Evolutionary conservation across 2,888 invertebrate genomes (phyloP).

Genomic region (Callimorpha dominula): DNA sequence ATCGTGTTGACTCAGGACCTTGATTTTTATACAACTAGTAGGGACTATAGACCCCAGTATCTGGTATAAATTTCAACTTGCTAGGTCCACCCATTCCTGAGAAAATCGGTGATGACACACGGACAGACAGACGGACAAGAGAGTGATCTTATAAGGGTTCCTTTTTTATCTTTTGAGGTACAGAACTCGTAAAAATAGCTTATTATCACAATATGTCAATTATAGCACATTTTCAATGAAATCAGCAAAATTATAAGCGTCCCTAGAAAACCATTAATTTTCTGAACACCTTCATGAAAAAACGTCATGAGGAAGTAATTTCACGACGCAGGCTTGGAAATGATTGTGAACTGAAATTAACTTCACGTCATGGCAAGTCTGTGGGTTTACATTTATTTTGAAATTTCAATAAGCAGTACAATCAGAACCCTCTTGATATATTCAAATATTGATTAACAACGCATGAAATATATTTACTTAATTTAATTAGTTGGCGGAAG

Average conservation of each 20-base stretch:
- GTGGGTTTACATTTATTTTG: neutral
- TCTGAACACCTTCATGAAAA: neutral
- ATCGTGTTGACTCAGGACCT: too few relatives aligned
- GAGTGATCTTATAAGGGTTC: too few relatives aligned
- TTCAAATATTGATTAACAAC: neutral
- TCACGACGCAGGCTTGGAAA: neutral
- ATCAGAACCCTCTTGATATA: neutral
- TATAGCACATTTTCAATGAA: neutral
- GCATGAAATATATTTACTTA: neutral
- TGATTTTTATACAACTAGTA: too few relatives aligned
- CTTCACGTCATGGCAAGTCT: neutral
- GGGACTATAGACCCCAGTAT: too few relatives aligned
- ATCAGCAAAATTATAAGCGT: neutral
- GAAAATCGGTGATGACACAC: too few relatives aligned
- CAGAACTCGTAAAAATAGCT: neutral
- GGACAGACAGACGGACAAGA: too few relatives aligned
- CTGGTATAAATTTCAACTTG: too few relatives aligned
- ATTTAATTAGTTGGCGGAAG: neutral
- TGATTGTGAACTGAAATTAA: conserved; percentile 1
- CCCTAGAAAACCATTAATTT: neutral
- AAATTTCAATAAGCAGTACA: neutral
- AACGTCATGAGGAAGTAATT: neutral
- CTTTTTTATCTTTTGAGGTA: too few relatives aligned
- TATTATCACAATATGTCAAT: neutral
- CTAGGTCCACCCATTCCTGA: too few relatives aligned